Conservation (phyloP, 2,888 invertebrate species). For the Stratiomys singularior region DNA sequence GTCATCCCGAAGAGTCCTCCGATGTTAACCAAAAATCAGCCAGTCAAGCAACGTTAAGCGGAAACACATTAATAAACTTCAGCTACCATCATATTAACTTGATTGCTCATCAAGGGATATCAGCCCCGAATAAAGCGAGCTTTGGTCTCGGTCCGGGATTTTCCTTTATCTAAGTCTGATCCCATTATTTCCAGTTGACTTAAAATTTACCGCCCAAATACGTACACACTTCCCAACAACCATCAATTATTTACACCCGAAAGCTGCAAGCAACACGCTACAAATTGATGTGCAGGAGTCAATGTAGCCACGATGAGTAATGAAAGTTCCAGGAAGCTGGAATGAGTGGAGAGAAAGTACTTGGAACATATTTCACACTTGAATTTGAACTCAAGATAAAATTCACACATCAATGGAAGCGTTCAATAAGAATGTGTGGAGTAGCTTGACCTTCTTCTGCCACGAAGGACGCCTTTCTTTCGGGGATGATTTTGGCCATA, state of each 20-base stretch:
- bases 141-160: not conserved
- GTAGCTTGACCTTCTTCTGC: not conserved
- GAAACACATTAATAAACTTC: slow-evolving; percentile 14
- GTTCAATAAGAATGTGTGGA: not conserved
- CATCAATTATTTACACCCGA: not conserved
- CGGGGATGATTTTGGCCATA: too few relatives aligned
- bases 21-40: not conserved
- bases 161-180: not conserved
- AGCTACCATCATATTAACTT: not conserved
- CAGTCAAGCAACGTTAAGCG: slow-evolving; percentile 1
- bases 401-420: not conserved
- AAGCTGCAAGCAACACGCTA: not conserved
- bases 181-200: slow-evolving; percentile 11
- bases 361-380: not conserved
- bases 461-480: not conserved
- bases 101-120: slow-evolving; percentile 1
- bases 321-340: not conserved
- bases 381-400: slow-evolving; percentile 1
- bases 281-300: slow-evolving; percentile 1
- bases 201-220: not conserved
- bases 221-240: not conserved
- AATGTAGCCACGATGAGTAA: too few relatives aligned
- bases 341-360: not conserved
- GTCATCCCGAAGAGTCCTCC: too few relatives aligned
- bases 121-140: not conserved